Evolutionary conservation across 2,888 invertebrate genomes (phyloP).

Genomic region (Synanthedon formicaeformis): DNA sequence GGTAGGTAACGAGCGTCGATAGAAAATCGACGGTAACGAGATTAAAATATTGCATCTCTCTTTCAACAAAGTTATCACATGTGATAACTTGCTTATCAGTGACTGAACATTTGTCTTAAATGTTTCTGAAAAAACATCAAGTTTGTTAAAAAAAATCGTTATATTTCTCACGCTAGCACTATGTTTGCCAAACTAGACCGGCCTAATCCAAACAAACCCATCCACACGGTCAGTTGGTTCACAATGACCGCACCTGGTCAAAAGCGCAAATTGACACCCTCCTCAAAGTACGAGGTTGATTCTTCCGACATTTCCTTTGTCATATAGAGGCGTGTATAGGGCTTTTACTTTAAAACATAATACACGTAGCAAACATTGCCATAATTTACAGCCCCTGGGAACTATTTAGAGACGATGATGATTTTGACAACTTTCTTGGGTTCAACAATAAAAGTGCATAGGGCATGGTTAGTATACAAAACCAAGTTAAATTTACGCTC

Average conservation of each 20-base stretch:
- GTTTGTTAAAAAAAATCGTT: slow-evolving; percentile 22
- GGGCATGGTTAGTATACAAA: slow-evolving; percentile 37
- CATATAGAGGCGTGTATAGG: slow-evolving; percentile 45
- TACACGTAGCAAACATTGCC: slow-evolving; percentile 55
- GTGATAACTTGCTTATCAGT: not conserved
- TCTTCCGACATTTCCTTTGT: slow-evolving; percentile 50
- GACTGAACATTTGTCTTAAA: no score
- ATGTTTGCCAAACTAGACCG: slow-evolving; percentile 43
- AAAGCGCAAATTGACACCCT: slow-evolving; percentile 55
- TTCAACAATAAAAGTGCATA: slow-evolving; percentile 32
- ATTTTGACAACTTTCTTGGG: slow-evolving; percentile 57
- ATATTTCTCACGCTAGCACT: slow-evolving; percentile 54
- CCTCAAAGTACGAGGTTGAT: slow-evolving; percentile 37
- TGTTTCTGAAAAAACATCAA: not conserved
- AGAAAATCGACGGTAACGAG: no score
- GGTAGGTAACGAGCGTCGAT: no score
- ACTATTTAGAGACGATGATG: slow-evolving; percentile 35
- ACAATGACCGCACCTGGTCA: slow-evolving; percentile 59
- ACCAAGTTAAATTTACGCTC: slow-evolving; percentile 29
- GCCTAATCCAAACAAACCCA: slow-evolving; percentile 48
- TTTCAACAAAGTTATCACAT: not conserved
- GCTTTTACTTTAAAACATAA: slow-evolving; percentile 41
- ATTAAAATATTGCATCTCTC: no score
- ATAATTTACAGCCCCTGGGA: slow-evolving; percentile 58
- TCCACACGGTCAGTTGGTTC: slow-evolving; percentile 58